Conservation (phyloP, 2,113 vertebrate genomes). For the Periophthalmus modestus region DNA sequence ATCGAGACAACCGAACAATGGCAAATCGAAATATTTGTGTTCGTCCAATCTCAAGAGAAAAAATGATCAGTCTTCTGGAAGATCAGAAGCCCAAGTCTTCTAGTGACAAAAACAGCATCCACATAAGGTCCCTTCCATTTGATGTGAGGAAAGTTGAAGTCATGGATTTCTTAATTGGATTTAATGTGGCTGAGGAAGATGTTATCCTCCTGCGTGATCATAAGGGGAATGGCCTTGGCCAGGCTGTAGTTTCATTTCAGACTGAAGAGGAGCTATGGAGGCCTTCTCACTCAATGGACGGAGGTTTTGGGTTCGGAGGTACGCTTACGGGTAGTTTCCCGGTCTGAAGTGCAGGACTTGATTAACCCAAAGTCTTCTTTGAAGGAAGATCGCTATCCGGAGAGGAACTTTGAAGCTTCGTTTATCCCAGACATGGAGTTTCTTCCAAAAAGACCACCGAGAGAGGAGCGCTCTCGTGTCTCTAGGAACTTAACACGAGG, state of each 20-base stretch:
- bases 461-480: constrained; percentile 12
- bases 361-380: constrained; percentile 59
- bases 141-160: constrained; percentile 95
- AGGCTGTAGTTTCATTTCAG: constrained; percentile 88
- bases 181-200: constrained; percentile 83
- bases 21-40: constrained; percentile 78
- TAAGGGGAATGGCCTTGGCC: constrained; percentile 88
- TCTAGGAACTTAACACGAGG: constrained; percentile 66
- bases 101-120: constrained; percentile 81
- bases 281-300: constrained; percentile 86
- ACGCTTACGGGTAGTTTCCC: constrained; percentile 83
- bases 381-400: constrained; percentile 66
- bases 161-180: constrained; percentile 87
- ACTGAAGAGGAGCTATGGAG: constrained; percentile 86
- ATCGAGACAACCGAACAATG: constrained; percentile 80
- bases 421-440: constrained; percentile 58
- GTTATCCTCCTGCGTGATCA: constrained; percentile 86
- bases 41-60: constrained; percentile 87
- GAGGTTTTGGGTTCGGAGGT: constrained; percentile 89
- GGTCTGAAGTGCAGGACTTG: constrained; percentile 87
- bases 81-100: constrained; percentile 65
- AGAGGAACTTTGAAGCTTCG: constrained; percentile 71
- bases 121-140: constrained; percentile 89
- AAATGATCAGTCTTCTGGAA: constrained; percentile 84
- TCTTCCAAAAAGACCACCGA: constrained; percentile 10